These are phyloP conservation scores for Chaetops frenatus DNA, from an alignment of 2,113 vertebrate genomes.

Conservation along the genomic window DNA sequence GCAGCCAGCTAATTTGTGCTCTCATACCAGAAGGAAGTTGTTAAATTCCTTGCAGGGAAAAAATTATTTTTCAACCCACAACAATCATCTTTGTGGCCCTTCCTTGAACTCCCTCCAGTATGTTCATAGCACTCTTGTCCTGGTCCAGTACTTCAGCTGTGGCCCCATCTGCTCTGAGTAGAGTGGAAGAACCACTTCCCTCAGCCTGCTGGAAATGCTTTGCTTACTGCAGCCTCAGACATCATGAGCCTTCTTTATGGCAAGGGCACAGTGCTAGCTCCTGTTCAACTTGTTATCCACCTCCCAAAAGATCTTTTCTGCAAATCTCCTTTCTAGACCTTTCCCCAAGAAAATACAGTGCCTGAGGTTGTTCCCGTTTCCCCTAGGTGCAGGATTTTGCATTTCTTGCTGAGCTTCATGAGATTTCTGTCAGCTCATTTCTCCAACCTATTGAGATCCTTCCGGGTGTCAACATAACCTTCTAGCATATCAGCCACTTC, in stretches of 20 bases:
- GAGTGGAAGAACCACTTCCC: not conserved
- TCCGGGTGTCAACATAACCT: not conserved
- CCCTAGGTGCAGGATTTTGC: not conserved
- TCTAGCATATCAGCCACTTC: not conserved
- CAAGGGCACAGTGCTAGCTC: not conserved
- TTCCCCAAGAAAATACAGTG: not conserved
- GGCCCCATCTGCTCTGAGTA: rapidly evolving
- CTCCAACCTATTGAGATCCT: not conserved
- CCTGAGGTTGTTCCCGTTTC: not conserved
- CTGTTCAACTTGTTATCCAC: not conserved
- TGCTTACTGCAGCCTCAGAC: not conserved
- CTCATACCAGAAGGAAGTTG: too few species aligned
- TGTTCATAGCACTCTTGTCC: not conserved
- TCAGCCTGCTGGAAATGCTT: not conserved
- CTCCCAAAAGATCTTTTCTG: not conserved
- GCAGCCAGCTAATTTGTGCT: too few species aligned
- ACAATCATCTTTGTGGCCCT: not conserved
- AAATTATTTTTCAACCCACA: too few species aligned
- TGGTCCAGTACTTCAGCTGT: not conserved
- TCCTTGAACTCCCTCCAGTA: not conserved
- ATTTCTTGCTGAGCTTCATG: not conserved
- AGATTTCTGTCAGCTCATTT: not conserved
- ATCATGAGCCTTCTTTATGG: not conserved
- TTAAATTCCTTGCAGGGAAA: too few species aligned
- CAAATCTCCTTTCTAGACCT: not conserved